Evolutionary conservation across 1,140 invertebrate genomes (phyloP), one percentile per base, ranked within the genome.

Genomic region (Kradibia gibbosae): DNA sequence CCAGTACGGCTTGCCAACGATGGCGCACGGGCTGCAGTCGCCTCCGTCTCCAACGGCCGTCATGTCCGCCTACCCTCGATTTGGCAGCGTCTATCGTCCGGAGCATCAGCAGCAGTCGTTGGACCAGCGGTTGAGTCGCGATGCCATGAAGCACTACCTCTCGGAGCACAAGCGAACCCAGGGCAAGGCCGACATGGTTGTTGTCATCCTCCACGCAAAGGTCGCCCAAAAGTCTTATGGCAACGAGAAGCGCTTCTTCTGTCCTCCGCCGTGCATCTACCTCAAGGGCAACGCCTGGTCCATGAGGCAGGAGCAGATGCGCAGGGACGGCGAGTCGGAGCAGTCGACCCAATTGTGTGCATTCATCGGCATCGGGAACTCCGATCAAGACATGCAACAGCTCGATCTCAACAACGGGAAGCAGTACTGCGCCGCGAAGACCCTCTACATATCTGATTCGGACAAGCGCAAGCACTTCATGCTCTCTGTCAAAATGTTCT

Each of bases 391-490:
- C 87, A 99, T 99, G 97, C 98, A 99, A 88, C 98, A 99, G 88
- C 92, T 99, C 34, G 99, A 99, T 91, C 93, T 99, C 80, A 99
- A 98, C 85, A 96, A 96, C 89, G 95, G 95, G 67, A 95, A 99
- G 93, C 97, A 99, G 90, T 99, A 99, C 91, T 99, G 98, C 93
- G 98, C 99, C 3, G 99, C 99, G 28, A 99, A 99, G 91, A 99
- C 99, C 7, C 92, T 99, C 62, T 99, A 98, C 92, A 99, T 99
- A 88, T 99, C 98, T 48, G 99, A 99, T 91, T 98, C 98, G 65
- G 99, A 99, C 90, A 99, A 99, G 89, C 92, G 99, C 79, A 99
- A 99, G 92, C 99, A 99, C 92, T 99, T 99, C 90, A 99, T 99
- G 97, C 93, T 99, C 3, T 97, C 97, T 50, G 98, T 99, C 17